phyloP scores from a whole-genome alignment of 2,888 invertebrate genomes.

The Aphidius colemani region DNA sequence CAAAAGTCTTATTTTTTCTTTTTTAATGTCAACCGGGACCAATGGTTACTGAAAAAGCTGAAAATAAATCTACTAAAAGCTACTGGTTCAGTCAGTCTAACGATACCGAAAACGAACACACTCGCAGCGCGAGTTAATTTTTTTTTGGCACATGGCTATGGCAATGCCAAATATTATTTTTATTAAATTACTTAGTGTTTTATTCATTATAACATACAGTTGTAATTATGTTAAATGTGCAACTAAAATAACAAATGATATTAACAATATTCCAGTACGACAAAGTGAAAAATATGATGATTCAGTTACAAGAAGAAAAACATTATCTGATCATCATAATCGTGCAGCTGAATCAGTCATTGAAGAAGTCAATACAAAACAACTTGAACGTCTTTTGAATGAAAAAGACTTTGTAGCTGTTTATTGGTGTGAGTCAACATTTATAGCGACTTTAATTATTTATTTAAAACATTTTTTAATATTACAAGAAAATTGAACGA shows the following conservation, averaged over 20 bases:
- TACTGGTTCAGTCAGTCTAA: slow-evolving; percentile 55
- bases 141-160: slow-evolving; percentile 43
- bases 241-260: slow-evolving; percentile 9
- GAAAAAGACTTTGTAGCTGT: slow-evolving; percentile 94
- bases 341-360: slow-evolving; percentile 75
- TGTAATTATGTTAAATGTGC: slow-evolving; percentile 13
- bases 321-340: slow-evolving; percentile 33
- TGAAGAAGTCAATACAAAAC: slow-evolving; percentile 92
- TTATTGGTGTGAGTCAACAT: slow-evolving; percentile 88
- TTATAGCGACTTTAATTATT: neutral
- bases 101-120: slow-evolving; percentile 60
- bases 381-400: slow-evolving; percentile 85
- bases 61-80: neutral
- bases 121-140: no score
- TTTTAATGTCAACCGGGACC: no score
- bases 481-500: no score
- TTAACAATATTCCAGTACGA: slow-evolving; percentile 37
- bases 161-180: slow-evolving; percentile 31
- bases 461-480: no score
- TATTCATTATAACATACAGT: slow-evolving; percentile 41
- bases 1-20: no score
- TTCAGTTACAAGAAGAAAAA: slow-evolving; percentile 2
- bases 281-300: slow-evolving; percentile 13
- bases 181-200: slow-evolving; percentile 37
- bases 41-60: no score